Evolutionary conservation across 2,797 vertebrate species (phyloP).

Genomic region (Pelobates cultripes): DNA sequence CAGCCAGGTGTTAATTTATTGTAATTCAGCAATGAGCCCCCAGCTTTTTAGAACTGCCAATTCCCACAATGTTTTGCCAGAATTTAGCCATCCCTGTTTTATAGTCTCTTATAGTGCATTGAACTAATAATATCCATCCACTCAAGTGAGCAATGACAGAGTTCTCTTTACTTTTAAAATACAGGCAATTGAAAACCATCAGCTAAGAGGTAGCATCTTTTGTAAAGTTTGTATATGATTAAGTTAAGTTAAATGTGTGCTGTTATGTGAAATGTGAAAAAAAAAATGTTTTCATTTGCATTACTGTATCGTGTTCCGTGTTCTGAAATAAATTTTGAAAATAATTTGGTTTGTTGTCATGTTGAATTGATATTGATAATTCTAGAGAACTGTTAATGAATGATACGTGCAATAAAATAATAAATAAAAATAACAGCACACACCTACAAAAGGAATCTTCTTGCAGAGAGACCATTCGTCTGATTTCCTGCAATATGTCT

Average conservation of each 20-base stretch:
- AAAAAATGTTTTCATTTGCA: conserved; percentile 30
- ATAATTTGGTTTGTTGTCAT: neutral
- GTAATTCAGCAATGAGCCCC: no score
- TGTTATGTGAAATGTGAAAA: neutral
- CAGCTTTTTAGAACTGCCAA: no score
- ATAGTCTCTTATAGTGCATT: neutral
- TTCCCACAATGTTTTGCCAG: no score
- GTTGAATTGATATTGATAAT: no score
- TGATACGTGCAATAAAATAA: no score
- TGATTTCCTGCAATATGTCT: no score
- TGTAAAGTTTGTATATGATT: conserved; percentile 29
- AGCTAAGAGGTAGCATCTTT: conserved; percentile 20
- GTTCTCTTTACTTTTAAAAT: conserved; percentile 12
- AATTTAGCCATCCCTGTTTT: no score
- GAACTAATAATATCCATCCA: neutral
- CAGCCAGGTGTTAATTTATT: no score
- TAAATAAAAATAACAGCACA: no score
- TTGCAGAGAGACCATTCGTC: no score
- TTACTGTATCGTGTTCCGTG: conserved; percentile 37
- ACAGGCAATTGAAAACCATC: conserved; percentile 10
- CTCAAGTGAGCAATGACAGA: conserved; percentile 2
- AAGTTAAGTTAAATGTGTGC: conserved; percentile 15
- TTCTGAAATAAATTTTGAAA: conserved; percentile 27
- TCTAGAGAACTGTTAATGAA: no score
- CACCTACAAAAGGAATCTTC: no score